Percentiles rank a stretch among this genome's conserved stretches.
Conservation (phyloP, 2,797 vertebrate genomes). For the Pelodytes ibericus region DNA sequence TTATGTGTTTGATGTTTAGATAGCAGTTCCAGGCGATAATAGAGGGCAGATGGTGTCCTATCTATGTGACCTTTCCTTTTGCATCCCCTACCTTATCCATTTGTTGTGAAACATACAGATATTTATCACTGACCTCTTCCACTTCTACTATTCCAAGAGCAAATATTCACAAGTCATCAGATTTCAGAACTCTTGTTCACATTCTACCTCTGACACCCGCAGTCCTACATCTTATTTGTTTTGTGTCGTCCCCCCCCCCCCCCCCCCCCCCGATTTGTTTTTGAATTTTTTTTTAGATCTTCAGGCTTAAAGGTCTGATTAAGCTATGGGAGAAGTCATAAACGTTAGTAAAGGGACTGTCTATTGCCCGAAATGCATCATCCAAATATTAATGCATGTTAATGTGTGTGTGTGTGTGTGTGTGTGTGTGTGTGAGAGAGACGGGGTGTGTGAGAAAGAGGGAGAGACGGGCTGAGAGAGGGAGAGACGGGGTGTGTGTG, state of each 20-base stretch:
- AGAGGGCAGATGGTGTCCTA: background rate
- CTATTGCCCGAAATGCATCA: too few relatives aligned
- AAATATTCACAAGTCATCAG: conserved; percentile 17
- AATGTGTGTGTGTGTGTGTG: too few relatives aligned
- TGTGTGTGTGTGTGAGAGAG: too few relatives aligned
- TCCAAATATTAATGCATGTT: too few relatives aligned
- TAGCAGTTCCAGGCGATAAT: background rate
- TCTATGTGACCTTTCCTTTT: conserved; percentile 21
- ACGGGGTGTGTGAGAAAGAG: too few relatives aligned
- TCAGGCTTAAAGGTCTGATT: background rate
- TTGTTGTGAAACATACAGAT: background rate
- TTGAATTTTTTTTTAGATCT: background rate
- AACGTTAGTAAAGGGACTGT: too few relatives aligned
- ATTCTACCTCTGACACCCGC: background rate
- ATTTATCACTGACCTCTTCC: background rate
- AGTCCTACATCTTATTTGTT: background rate
- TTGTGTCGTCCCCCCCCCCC: background rate
- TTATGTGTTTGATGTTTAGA: conserved; percentile 15
- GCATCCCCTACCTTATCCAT: background rate
- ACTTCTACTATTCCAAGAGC: conserved; percentile 25
- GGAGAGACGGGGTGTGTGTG: too few relatives aligned
- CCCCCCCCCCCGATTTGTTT: background rate
- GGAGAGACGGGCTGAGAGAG: too few relatives aligned
- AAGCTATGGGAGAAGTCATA: too few relatives aligned
- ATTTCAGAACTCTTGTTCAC: conserved; percentile 23